Conservation (phyloP, 2,113 vertebrate genomes). For the Scytalopus superciliaris region DNA sequence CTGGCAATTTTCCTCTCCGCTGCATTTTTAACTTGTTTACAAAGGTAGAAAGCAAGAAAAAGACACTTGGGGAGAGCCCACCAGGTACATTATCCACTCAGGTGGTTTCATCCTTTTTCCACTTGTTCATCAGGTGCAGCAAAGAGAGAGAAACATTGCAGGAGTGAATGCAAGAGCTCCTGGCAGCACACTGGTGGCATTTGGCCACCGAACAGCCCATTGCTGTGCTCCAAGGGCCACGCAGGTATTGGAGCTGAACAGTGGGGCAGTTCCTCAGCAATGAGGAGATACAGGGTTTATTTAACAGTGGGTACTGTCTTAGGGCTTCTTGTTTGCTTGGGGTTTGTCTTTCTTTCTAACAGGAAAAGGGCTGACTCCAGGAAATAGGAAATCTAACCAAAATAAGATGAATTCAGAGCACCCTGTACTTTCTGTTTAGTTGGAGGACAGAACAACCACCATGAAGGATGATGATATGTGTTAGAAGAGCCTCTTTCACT, state of each 20-base stretch:
- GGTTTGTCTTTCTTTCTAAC: background rate
- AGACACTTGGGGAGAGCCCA: background rate
- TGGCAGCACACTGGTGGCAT: background rate
- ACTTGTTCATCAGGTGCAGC: background rate
- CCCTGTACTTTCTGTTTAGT: background rate
- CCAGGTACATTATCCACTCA: background rate
- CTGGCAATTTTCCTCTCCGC: background rate
- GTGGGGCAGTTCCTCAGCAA: background rate
- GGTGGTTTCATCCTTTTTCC: background rate
- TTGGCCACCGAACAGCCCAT: background rate
- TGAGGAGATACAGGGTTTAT: background rate
- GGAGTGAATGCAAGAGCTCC: background rate
- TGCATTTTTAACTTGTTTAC: slow-evolving; percentile 16
- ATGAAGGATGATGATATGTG: background rate
- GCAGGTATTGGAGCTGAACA: background rate
- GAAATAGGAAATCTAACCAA: background rate
- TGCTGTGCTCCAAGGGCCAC: background rate
- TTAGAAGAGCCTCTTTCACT: background rate
- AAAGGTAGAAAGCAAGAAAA: background rate
- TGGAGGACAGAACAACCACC: background rate
- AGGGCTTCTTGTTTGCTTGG: background rate
- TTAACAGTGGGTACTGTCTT: background rate
- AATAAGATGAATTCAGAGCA: background rate
- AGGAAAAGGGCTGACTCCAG: background rate
- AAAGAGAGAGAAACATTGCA: background rate